Conservation (phyloP, 2,113 vertebrate genomes). For the Solea solea region DNA sequence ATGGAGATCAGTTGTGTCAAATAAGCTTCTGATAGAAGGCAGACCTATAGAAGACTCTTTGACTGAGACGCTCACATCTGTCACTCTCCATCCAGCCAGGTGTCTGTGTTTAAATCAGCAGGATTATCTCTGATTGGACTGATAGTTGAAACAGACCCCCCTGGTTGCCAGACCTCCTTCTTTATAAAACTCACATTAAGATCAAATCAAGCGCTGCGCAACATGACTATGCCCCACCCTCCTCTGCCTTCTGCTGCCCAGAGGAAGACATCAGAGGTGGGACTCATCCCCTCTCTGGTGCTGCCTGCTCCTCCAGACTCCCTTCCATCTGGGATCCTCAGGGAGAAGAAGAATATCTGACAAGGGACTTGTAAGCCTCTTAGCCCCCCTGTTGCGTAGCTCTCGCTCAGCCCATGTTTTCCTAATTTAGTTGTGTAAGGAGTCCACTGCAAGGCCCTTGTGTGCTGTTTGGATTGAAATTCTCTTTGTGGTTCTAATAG, state of each 20-base stretch:
- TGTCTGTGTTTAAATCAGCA: constrained; percentile 76
- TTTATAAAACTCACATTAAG: constrained; percentile 80
- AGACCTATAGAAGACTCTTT: constrained; percentile 40
- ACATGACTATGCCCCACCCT: constrained; percentile 85
- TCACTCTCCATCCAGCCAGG: constrained; percentile 76
- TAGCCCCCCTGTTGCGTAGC: constrained; percentile 92
- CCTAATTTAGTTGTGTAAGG: constrained; percentile 98
- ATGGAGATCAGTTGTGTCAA: constrained; percentile 75
- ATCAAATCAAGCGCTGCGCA: constrained; percentile 89
- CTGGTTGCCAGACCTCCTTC: constrained; percentile 52
- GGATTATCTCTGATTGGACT: constrained; percentile 78
- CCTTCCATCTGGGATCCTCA: constrained; percentile 93
- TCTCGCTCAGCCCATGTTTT: constrained; percentile 95
- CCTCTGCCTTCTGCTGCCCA: constrained; percentile 95
- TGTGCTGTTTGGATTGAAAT: constrained; percentile 94
- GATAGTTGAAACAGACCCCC: constrained; percentile 75
- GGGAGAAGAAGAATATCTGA: constrained; percentile 97
- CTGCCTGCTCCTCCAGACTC: constrained; percentile 89
- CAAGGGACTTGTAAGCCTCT: constrained; percentile 97
- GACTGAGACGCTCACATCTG: constrained; percentile 77
- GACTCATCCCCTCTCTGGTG: constrained; percentile 82
- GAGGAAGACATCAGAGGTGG: constrained; percentile 94
- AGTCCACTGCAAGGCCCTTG: constrained; percentile 88
- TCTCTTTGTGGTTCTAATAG: constrained; percentile 94
- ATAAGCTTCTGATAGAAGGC: constrained; percentile 66